A percentile compares a stretch with the other conserved stretches of the same genome.
phyloP scores from a whole-genome alignment of 92 coral and sea anemone species.

The Bergia sp. region DNA sequence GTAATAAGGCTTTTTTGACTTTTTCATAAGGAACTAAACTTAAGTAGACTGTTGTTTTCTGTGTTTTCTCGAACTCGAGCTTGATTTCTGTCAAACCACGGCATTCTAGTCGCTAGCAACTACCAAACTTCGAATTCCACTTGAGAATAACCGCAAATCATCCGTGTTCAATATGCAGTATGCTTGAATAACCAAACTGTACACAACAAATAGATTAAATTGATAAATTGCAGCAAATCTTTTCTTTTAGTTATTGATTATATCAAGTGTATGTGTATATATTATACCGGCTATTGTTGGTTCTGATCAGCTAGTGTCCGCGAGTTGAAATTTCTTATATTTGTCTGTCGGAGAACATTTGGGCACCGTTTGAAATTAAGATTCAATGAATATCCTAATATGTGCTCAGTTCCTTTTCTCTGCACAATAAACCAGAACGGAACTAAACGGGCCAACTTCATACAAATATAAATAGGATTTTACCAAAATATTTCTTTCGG shows the following conservation, averaged over 20 bases:
- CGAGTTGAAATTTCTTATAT: constrained; percentile 11
- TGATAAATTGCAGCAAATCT: constrained; percentile 42
- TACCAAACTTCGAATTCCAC: background rate
- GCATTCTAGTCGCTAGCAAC: background rate
- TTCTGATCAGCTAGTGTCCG: constrained; percentile 15
- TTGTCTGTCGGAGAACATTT: background rate
- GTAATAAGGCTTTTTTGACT: background rate
- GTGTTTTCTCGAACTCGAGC: background rate
- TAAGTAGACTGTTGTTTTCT: background rate
- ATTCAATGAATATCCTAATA: constrained; percentile 25
- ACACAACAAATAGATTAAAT: constrained; percentile 46
- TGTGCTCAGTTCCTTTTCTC: background rate
- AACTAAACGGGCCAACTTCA: constrained; percentile 11
- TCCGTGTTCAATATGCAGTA: constrained; percentile 26
- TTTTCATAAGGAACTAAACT: background rate
- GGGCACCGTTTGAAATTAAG: constrained; percentile 9
- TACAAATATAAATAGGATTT: background rate
- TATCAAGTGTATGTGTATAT: constrained; percentile 31
- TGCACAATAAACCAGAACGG: constrained; percentile 29
- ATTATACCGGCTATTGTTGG: constrained; percentile 7
- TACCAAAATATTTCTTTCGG: constrained; percentile 1
- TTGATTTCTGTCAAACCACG: background rate
- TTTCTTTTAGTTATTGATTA: constrained; percentile 37
- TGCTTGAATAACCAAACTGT: constrained; percentile 38
- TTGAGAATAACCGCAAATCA: background rate